Evolutionary conservation across 2,888 invertebrate species (phyloP), one percentile per base, ranked within the genome.

Genomic region (Sinhomidia bicolor): DNA sequence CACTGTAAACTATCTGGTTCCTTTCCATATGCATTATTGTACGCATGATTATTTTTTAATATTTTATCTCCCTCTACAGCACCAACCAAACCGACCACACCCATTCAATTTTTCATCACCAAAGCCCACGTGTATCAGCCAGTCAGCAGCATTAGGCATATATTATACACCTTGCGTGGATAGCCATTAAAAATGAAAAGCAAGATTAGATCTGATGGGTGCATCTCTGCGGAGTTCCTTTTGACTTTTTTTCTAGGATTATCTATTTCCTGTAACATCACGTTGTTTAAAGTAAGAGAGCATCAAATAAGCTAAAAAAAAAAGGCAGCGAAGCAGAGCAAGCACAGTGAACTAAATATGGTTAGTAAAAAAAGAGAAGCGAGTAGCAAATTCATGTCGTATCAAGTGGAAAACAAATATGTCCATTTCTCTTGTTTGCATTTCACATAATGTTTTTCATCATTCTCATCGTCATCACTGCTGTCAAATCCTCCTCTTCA

Each of bases 71-170:
- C 41, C 17, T 32, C 41, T 20, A 3, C 23, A 71, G n/a, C n/a
- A n/a, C n/a, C n/a, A n/a, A n/a, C n/a, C n/a, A n/a, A n/a, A 71
- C 41, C 71, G 71, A 71, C 71, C 71, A 71, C 71, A 29, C 71
- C 71, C 71, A 71, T 71, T 71, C 44, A 71, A 71, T 44, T 41
- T 44, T 71, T 71, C 44, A 71, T 71, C 71, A 36, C 36, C 17
- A 26, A 60, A 60, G n/a, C 60, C 29, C 60, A 9, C 29, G 1
- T 6, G n/a, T 10, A 36, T 32, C 65, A 60, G 36, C 29, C 65
- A 65, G 32, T 60, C 14, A 32, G 36, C 32, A 65, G 14, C 60
- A 51, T 60, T 60, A n/a, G n/a, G n/a, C n/a, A n/a, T n/a, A n/a
- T n/a, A n/a, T 60, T n/a, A 54, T 54, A 23, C 60, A 6, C 41